A percentile compares a stretch with the other conserved stretches of the same genome.
These are phyloP conservation scores for Limanda limanda DNA, from an alignment of 2,113 vertebrate genomes.

Conservation along the genomic window DNA sequence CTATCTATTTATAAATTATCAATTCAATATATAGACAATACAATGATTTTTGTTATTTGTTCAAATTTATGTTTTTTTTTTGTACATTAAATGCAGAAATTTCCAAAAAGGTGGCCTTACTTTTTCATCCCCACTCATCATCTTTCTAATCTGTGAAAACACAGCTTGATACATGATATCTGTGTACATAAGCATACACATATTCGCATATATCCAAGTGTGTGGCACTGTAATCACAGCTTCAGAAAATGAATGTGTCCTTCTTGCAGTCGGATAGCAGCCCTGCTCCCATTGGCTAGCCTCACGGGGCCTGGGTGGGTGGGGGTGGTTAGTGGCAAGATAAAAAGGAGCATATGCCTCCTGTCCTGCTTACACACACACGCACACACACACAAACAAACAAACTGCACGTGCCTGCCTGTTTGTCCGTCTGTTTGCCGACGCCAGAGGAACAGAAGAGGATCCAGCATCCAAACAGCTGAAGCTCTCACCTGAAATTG, in stretches of 20 bases:
- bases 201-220: background rate
- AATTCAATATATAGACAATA: too few species aligned
- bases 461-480: constrained; percentile 36
- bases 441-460: constrained; percentile 32
- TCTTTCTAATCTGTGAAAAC: background rate
- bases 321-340: constrained; percentile 66
- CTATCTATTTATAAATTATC: too few species aligned
- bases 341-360: constrained; percentile 78
- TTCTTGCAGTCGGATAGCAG: constrained; percentile 39
- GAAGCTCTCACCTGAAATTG: constrained; percentile 56
- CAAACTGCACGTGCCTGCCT: constrained; percentile 32
- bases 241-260: constrained; percentile 31
- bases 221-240: constrained; percentile 1
- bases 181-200: background rate
- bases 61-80: too few species aligned
- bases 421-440: constrained; percentile 21
- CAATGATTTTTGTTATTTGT: too few species aligned
- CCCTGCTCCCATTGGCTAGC: constrained; percentile 77
- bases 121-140: too few species aligned
- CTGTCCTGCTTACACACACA: constrained; percentile 44
- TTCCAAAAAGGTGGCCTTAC: too few species aligned
- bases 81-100: too few species aligned
- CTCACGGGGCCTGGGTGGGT: constrained; percentile 24
- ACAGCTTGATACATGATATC: background rate
- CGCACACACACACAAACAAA: constrained; percentile 11